Base-by-base conservation (phyloP, 2,113 vertebrate species). In the Phyllostomus discolor region DNA sequence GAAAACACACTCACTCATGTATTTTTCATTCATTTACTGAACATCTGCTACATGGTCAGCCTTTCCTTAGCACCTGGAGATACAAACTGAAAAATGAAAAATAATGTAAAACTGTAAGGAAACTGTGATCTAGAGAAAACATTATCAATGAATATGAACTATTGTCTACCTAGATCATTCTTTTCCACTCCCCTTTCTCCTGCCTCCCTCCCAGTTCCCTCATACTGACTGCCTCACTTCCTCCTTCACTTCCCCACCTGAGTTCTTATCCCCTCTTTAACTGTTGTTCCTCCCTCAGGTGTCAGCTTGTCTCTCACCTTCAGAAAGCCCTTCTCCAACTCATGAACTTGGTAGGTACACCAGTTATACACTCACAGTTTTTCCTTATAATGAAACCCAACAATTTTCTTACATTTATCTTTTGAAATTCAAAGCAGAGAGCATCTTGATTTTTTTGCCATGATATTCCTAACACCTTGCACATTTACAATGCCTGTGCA, bases 81-180 rank as follows among this genome's bases (percentile, higher is more conserved):
- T 38, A 52, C 33, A 96, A 92, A 88, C 24, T 46, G 28, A 10
- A 92, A 81, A 88, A 67, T 19, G 5, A 88, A 91, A 94, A 94
- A 78, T 54, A 72, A 69, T 70, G 31, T 35, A 70, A 88, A 81
- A 88, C 54, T 48, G 50, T 54, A 52, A 80, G 31, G 19, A 69
- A 41, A 38, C 31, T n/a, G 7, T 7, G 48, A 8, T 38, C 26
- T 66, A 59, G 62, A 89, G 72, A 73, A 92, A 88, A 59, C 11
- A 52, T 52, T 64, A 43, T 64, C 50, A 15, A 26, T 85, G 26
- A 46, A 17, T 66, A 24, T 67, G 50, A 52, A 33, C 28, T 52
- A 0, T 38, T 81, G 31, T 57, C 4, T 41, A 22, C 16, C 19
- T 50, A 22, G 41, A 83, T 52, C 54, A 22, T 2, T 59, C 67